A percentile compares a stretch with the other conserved stretches of the same genome.
phyloP scores from a whole-genome alignment of 2,113 vertebrate species.

The Oreochromis tanganicae region DNA sequence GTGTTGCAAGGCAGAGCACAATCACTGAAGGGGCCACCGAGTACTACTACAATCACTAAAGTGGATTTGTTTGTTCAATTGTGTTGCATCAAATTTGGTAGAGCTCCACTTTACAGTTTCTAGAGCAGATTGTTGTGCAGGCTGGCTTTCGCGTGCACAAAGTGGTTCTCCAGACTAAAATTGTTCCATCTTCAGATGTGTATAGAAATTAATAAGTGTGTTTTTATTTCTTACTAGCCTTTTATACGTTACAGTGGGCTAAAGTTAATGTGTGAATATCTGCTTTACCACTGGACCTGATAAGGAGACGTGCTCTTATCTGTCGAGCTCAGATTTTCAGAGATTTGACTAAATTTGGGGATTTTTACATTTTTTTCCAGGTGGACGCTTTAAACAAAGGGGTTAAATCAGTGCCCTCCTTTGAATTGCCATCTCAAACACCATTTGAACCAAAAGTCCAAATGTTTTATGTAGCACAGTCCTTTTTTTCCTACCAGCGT shows the following conservation, averaged over 20 bases:
- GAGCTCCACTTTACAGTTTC: background rate
- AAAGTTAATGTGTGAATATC: rapidly evolving
- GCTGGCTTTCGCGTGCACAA: background rate
- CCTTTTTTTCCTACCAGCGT: background rate
- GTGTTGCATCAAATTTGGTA: background rate
- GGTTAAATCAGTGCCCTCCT: background rate
- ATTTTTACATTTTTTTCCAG: background rate
- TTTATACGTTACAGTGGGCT: rapidly evolving
- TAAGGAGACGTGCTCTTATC: background rate
- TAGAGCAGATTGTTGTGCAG: background rate
- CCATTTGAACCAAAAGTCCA: background rate
- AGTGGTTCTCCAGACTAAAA: background rate
- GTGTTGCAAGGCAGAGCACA: background rate
- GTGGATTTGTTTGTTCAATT: background rate
- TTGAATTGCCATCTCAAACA: background rate
- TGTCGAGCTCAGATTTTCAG: background rate
- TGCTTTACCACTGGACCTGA: background rate
- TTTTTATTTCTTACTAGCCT: background rate
- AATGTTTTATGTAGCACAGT: slow-evolving; percentile 13
- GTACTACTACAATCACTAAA: background rate
- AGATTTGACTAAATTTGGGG: background rate
- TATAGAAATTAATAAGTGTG: background rate
- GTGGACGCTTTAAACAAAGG: background rate
- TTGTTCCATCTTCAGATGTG: background rate
- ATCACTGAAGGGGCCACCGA: background rate